These are phyloP conservation scores for Stenopsyche tienmushanensis DNA, from an alignment of 1,140 invertebrate species.

Conservation along the genomic window DNA sequence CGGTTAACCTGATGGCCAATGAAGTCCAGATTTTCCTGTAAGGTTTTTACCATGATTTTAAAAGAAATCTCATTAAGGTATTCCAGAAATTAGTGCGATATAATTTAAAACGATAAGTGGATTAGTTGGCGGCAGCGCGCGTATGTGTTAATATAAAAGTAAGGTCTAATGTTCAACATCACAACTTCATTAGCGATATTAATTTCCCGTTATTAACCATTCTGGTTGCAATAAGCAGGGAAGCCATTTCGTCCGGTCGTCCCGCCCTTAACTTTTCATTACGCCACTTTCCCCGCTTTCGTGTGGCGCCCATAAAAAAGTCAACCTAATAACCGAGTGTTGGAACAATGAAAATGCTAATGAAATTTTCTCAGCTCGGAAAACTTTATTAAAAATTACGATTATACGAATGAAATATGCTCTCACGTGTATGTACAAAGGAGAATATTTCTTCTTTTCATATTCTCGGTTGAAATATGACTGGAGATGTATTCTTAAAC, in stretches of 20 bases:
- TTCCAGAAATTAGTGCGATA: no score
- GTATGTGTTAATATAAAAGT: no score
- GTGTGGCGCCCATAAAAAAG: conserved; percentile 12
- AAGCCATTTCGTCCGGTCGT: neutral
- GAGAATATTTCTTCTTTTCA: neutral
- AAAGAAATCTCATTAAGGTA: no score
- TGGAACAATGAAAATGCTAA: conserved; percentile 27
- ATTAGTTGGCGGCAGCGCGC: no score
- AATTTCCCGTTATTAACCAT: conserved; percentile 23
- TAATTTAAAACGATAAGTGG: no score
- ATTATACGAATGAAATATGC: conserved; percentile 24
- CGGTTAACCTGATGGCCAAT: neutral
- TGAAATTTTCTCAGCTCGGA: conserved; percentile 24
- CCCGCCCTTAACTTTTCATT: no score
- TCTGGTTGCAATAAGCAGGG: neutral
- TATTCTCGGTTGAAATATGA: conserved; percentile 14
- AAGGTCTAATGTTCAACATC: neutral
- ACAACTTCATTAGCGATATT: conserved; percentile 21
- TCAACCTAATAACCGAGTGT: conserved; percentile 21
- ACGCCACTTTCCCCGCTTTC: neutral
- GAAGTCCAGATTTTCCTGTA: neutral
- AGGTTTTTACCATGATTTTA: no score
- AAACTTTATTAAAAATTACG: conserved; percentile 29
- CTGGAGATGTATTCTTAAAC: no score
- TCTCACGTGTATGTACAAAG: conserved; percentile 17